Percentiles rank a stretch among this genome's conserved stretches.
phyloP scores from a whole-genome alignment of 1,140 invertebrate species.

The Arctopsyche grandis region DNA sequence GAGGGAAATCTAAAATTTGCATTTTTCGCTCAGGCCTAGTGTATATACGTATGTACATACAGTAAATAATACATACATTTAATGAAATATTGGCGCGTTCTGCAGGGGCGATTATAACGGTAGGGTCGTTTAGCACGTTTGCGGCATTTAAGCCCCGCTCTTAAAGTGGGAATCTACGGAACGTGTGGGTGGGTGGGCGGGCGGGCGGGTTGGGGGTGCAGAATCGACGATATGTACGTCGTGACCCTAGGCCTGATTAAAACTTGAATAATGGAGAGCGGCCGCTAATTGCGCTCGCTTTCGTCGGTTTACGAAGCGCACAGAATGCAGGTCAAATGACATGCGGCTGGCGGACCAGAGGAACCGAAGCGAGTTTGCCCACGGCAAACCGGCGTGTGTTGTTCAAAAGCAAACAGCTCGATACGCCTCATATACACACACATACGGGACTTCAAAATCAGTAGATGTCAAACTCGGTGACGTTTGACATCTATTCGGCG shows the following conservation, averaged over 20 bases:
- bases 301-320: neutral
- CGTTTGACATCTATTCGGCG: too few species aligned
- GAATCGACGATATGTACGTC: too few species aligned
- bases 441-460: neutral
- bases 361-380: neutral
- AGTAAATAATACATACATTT: too few species aligned
- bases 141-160: neutral
- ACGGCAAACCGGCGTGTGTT: constrained; percentile 21
- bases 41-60: too few species aligned
- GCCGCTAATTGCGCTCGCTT: constrained; percentile 21
- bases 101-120: neutral
- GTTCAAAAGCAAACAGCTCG: constrained; percentile 24
- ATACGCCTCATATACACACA: neutral
- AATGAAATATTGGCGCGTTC: neutral
- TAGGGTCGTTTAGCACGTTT: neutral
- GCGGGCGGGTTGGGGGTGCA: too few species aligned
- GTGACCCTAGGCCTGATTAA: neutral
- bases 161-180: neutral
- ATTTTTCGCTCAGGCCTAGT: too few species aligned
- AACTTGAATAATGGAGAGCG: constrained; percentile 10
- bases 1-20: too few species aligned
- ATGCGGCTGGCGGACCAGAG: constrained; percentile 25
- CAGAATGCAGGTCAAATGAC: constrained; percentile 41
- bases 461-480: too few species aligned
- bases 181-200: too few species aligned